A percentile compares a stretch with the other conserved stretches of the same genome.
phyloP scores from a whole-genome alignment of 2,113 vertebrate genomes.

The Phylloscopus whistleri region DNA sequence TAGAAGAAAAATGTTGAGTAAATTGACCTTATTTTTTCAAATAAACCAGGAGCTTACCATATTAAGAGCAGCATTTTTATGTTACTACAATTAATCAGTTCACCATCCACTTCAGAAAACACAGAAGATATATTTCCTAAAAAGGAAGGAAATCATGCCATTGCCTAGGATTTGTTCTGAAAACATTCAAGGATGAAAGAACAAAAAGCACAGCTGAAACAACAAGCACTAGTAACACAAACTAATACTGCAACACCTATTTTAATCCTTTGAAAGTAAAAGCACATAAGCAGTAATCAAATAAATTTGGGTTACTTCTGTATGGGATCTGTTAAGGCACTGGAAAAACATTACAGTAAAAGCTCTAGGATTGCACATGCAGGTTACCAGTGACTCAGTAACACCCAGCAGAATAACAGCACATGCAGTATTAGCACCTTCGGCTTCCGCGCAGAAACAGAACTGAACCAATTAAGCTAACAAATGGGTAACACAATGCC shows the following conservation, averaged over 20 bases:
- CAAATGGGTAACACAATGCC: neutral
- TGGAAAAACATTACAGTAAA: neutral
- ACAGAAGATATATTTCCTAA: neutral
- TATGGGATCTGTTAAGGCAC: neutral
- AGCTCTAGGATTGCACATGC: neutral
- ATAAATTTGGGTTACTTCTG: neutral
- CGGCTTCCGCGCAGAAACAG: neutral
- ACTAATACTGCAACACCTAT: neutral
- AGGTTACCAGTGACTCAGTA: fast-evolving
- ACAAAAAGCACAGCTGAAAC: neutral
- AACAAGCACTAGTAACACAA: neutral
- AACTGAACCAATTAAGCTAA: neutral
- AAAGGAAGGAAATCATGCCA: neutral
- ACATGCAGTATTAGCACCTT: neutral
- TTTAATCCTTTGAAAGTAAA: neutral
- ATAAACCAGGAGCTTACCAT: neutral
- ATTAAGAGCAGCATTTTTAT: neutral
- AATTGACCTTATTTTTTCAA: neutral
- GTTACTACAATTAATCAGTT: neutral
- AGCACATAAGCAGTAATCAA: neutral
- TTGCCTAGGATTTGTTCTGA: neutral
- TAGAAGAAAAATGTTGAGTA: neutral
- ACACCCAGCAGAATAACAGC: neutral
- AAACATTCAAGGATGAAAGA: neutral
- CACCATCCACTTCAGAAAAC: neutral